Percentiles rank a stretch among this genome's conserved stretches.
Evolutionary conservation across 1,140 invertebrate species (phyloP).

Genomic region (Drosophila ohnishii): DNA sequence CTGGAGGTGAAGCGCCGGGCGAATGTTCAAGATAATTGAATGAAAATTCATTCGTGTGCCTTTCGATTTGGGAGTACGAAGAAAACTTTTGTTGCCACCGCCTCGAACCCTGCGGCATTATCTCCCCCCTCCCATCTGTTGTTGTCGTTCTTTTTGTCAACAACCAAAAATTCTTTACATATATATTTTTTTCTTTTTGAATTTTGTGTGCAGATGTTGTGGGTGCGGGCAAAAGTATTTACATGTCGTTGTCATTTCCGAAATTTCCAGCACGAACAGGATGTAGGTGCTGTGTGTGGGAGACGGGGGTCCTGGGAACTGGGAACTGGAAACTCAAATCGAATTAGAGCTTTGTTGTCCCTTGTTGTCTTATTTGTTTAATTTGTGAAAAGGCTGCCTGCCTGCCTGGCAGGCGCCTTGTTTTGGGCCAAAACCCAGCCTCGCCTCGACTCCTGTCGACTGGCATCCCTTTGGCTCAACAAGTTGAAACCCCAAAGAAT

Average conservation of each 20-base stretch:
- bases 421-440: not conserved
- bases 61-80: constrained; percentile 64
- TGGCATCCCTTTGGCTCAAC: constrained; percentile 41
- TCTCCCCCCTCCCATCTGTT: constrained; percentile 15
- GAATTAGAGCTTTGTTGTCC: constrained; percentile 63
- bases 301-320: not conserved
- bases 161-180: constrained; percentile 34
- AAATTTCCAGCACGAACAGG: constrained; percentile 17
- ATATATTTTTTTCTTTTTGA: constrained; percentile 1
- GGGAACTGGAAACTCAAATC: constrained; percentile 48
- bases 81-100: constrained; percentile 36
- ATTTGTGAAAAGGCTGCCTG: constrained; percentile 59
- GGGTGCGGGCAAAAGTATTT: constrained; percentile 62
- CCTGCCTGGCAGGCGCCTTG: constrained; percentile 2
- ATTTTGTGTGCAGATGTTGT: constrained; percentile 31
- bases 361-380: constrained; percentile 77
- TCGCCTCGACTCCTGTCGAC: constrained; percentile 7
- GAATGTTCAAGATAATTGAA: constrained; percentile 79
- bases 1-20: constrained; percentile 16
- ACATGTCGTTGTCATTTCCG: constrained; percentile 72
- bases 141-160: constrained; percentile 25
- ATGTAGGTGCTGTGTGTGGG: not conserved
- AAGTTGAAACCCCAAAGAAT: constrained; percentile 63
- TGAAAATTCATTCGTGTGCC: constrained; percentile 81
- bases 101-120: constrained; percentile 3